These are phyloP conservation scores for Rhodinocichla rosea DNA, from an alignment of 2,113 vertebrate species.

Conservation along the genomic window DNA sequence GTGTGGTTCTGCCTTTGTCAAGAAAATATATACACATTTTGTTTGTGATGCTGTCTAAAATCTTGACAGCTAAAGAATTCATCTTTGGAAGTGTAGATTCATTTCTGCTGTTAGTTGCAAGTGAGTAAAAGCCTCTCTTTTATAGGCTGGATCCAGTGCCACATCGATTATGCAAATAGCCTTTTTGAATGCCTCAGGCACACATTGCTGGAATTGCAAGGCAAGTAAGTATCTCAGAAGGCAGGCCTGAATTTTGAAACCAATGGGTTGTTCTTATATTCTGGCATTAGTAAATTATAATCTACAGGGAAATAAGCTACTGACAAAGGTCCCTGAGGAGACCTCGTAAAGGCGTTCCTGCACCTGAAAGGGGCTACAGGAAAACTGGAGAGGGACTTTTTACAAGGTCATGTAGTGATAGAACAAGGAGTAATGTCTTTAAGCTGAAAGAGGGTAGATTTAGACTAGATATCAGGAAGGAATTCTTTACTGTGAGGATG, in stretches of 20 bases:
- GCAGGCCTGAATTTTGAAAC: conserved; percentile 39
- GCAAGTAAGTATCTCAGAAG: conserved; percentile 49
- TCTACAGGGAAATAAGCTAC: not conserved
- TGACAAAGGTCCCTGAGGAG: not conserved
- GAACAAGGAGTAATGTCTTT: not conserved
- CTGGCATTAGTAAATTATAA: conserved; percentile 43
- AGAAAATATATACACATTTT: conserved; percentile 61
- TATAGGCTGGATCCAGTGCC: conserved; percentile 43
- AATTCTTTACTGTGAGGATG: not conserved
- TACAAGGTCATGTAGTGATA: not conserved
- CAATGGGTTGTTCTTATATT: conserved; percentile 18
- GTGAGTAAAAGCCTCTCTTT: conserved; percentile 51
- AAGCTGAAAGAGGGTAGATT: not conserved
- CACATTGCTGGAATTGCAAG: conserved; percentile 43
- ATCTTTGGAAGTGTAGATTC: conserved; percentile 56
- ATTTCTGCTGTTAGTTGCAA: conserved; percentile 32
- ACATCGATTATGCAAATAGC: conserved; percentile 55
- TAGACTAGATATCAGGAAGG: not conserved
- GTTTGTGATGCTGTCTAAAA: conserved; percentile 69
- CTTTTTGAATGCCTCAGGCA: conserved; percentile 53
- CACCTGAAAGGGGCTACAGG: not conserved
- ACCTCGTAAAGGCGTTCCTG: rapidly evolving
- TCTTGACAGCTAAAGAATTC: conserved; percentile 68
- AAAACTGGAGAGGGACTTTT: not conserved
- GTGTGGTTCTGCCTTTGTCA: conserved; percentile 56